Evolutionary conservation across 2,888 invertebrate species (phyloP), one percentile per base, ranked within the genome.

Genomic region (Microchrysa polita): DNA sequence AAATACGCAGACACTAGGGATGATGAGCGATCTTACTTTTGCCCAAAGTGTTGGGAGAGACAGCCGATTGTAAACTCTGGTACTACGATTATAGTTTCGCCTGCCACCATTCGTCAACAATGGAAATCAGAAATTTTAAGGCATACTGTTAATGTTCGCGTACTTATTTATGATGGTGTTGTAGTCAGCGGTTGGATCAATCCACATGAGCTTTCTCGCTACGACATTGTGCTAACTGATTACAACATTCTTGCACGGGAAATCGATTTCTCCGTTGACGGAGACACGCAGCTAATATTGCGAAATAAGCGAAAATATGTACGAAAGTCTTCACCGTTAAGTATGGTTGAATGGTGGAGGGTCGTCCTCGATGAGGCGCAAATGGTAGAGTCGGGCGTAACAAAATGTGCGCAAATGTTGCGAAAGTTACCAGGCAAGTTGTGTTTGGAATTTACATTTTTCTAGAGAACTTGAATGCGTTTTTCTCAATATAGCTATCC

Each of bases 281-380:
- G 84, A 74, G 81, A 84, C 53, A 80, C 79, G 1, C 77, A 80
- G 22, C 79, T 81, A 0, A 76, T 75, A 2, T 83, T 90, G 67
- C 86, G 92, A 0, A 84, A 87, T 75, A 86, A 88, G n/a, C 89
- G 90, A 76, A 86, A 88, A 42, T 92, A 89, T 77, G 86, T 90
- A 82, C 86, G 88, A 0, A 87, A 88, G 1, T 89, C 89, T 0
- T 89, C 91, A 60, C 92, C 93, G 0, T 82, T 94, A n/a, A 83
- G 88, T 0, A 87, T 88, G 79, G 86, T 93, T 1, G 85, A 89
- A 65, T 94, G 92, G 92, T 93, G 93, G 93, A 86, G 93, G 73
- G 87, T 93, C 69, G 89, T 91, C 80, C 83, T 93, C 27, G 94
- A 94, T 83, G 94, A 94, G 84, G 93, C 93, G 5, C 94, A 94